These are phyloP conservation scores for Trichechus manatus DNA, from an alignment of 2,113 vertebrate species.

Conservation along the genomic window DNA sequence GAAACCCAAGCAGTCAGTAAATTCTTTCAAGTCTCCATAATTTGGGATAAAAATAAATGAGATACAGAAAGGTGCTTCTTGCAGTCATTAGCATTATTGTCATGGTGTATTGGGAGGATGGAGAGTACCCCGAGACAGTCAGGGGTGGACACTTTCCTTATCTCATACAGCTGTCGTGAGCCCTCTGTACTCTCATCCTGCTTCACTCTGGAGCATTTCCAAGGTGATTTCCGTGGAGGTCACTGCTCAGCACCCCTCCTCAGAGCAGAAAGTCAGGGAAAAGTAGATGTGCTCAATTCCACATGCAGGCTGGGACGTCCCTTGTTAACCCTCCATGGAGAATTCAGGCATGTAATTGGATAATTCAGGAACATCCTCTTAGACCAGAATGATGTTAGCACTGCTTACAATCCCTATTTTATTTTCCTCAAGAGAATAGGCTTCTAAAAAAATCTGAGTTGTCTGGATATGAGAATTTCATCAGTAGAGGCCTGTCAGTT, in stretches of 20 bases:
- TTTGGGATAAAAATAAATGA: constrained; percentile 87
- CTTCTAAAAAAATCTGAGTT: constrained; percentile 55
- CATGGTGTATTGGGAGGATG: constrained; percentile 84
- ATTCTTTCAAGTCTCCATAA: constrained; percentile 86
- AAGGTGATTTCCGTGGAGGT: neutral
- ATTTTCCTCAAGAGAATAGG: constrained; percentile 54
- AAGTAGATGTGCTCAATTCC: neutral
- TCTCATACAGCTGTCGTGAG: neutral
- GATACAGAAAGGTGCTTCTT: constrained; percentile 84
- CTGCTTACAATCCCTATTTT: constrained; percentile 61
- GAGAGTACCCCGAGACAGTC: constrained; percentile 79
- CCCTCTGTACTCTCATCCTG: neutral
- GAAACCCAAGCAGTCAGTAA: constrained; percentile 88
- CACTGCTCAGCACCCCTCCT: neutral
- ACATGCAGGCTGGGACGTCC: neutral
- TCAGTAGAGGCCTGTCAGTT: neutral
- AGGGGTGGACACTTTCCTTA: constrained; percentile 79
- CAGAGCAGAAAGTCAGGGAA: neutral
- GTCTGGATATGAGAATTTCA: constrained; percentile 33
- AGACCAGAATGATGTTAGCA: constrained; percentile 54
- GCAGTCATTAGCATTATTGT: constrained; percentile 82
- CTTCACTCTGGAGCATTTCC: neutral
- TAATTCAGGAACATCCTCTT: constrained; percentile 67
- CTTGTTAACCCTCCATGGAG: neutral
- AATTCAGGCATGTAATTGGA: constrained; percentile 52